These are phyloP conservation scores for Ichneumoninae sp. DNA, from an alignment of 2,888 invertebrate genomes.

Conservation along the genomic window DNA sequence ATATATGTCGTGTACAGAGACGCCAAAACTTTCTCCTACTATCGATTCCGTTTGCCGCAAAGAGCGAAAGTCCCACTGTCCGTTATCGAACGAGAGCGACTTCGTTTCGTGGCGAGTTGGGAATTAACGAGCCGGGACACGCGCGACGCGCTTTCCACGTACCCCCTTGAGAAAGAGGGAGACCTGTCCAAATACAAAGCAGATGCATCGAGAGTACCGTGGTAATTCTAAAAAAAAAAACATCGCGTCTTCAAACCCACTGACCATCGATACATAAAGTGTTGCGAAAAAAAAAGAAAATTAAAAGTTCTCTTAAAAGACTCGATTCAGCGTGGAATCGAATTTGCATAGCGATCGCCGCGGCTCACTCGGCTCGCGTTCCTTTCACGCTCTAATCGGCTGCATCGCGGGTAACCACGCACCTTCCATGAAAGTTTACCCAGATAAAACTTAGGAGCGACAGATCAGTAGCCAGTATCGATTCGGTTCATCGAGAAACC, in stretches of 20 bases:
- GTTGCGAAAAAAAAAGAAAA: constrained; percentile 21
- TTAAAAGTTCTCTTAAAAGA: not conserved
- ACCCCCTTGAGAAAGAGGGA: not conserved
- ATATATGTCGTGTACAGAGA: constrained; percentile 23
- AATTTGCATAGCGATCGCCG: constrained; percentile 39
- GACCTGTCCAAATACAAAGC: not conserved
- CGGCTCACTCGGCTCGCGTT: constrained; percentile 8
- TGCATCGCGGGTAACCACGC: constrained; percentile 14
- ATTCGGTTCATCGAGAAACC: constrained; percentile 43
- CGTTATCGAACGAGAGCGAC: constrained; percentile 66
- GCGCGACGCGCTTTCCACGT: constrained; percentile 56
- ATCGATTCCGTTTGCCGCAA: constrained; percentile 67
- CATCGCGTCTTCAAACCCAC: not conserved
- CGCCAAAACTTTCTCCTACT: constrained; percentile 68
- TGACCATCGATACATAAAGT: not conserved
- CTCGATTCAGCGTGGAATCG: constrained; percentile 27
- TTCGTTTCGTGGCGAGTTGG: constrained; percentile 58
- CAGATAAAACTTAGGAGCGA: constrained; percentile 2
- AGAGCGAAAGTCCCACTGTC: constrained; percentile 66
- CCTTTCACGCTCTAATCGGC: constrained; percentile 52
- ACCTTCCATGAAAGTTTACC: constrained; percentile 35
- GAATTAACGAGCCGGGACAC: constrained; percentile 67
- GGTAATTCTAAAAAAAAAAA: not conserved
- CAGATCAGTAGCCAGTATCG: constrained; percentile 26
- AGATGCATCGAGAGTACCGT: not conserved